Evolutionary conservation across 1,140 invertebrate species (phyloP), one percentile per base, ranked within the genome.

Genomic region (Portunus trituberculatus): DNA sequence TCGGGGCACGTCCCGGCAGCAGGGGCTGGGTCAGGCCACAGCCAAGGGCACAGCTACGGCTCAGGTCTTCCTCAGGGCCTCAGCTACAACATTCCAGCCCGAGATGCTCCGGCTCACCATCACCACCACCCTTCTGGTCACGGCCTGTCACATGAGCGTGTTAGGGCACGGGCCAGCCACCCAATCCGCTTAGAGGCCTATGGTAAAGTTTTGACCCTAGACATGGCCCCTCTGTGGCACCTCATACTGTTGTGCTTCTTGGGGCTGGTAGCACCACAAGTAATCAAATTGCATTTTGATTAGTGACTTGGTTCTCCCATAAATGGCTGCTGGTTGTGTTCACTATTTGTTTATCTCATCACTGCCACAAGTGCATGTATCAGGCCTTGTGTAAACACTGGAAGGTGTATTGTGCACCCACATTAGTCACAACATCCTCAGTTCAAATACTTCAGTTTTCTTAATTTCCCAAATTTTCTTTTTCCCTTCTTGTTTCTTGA

Each of bases 251-350:
- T 95, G 94, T 95, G 94, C 94, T 95, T 95, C 39, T 48, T 95
- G 91, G 90, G 94, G 94, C 94, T 83, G 91, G 91, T 95, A 95
- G 94, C 94, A 95, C 91, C 83, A 52, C 93, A 91, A 91, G 87
- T 90, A 90, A 76, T 90, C 76, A n/a, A 39, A 32, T 39, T 92
- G 32, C 76, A 93, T 92, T 83, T 91, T 20, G 29, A 45, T 31
- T 52, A 88, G 29, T 16, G 20, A 59, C 92, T 92, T 95, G 84
- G 83, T 91, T 92, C 84, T 95, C 82, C 52, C 82, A 87, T 95
- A 95, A 95, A 92, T 95, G 94, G 94, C 94, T 95, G 94, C 94
- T 95, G 94, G 94, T 92, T 95, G 94, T 95, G 48, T 91, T 93
- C 29, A 29, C n/a, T 59, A 48, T 4, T 84, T 93, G 45, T 93